Evolutionary conservation across 2,888 invertebrate species (phyloP).

Genomic region (Thera obeliscata): DNA sequence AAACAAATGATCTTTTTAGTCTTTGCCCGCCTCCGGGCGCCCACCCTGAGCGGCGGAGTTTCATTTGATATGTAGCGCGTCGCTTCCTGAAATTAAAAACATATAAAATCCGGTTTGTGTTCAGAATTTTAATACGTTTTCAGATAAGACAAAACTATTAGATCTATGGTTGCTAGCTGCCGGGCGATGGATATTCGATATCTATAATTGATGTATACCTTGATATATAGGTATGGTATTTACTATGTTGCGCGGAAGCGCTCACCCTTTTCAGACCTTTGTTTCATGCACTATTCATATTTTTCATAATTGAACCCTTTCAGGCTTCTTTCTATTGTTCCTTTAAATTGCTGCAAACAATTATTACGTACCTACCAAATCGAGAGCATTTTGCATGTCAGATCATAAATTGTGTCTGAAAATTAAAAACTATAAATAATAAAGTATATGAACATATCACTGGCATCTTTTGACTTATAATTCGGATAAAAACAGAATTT

Average conservation of each 20-base stretch:
- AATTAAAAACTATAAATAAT: no score
- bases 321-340: slow-evolving; percentile 15
- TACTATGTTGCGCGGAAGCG: slow-evolving; percentile 52
- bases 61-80: slow-evolving; percentile 37
- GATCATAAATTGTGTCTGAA: no score
- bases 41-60: slow-evolving; percentile 34
- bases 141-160: slow-evolving; percentile 12
- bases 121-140: slow-evolving; percentile 17
- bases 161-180: slow-evolving; percentile 7
- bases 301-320: slow-evolving; percentile 49
- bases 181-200: slow-evolving; percentile 30
- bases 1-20: neutral
- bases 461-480: no score
- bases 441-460: no score
- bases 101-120: slow-evolving; percentile 13
- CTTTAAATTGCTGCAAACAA: neutral
- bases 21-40: slow-evolving; percentile 31
- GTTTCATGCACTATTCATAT: slow-evolving; percentile 63
- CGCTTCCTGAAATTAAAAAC: slow-evolving; percentile 23
- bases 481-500: no score
- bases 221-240: neutral
- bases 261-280: slow-evolving; percentile 77
- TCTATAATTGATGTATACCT: neutral
- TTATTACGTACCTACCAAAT: neutral
- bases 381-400: no score